Conservation (phyloP, 2,888 invertebrate genomes). For the Nebria salina region DNA sequence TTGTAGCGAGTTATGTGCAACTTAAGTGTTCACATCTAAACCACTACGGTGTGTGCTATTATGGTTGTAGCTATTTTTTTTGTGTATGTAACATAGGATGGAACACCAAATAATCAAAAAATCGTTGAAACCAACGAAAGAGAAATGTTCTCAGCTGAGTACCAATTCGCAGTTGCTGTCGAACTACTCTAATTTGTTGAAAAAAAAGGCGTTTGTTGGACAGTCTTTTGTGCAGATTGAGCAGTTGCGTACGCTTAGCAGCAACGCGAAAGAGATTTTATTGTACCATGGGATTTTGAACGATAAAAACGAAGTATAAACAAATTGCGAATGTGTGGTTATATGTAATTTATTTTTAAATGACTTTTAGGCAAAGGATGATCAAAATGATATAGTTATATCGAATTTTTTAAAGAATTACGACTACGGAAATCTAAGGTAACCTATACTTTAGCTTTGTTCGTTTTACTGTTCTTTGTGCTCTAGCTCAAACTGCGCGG, state of each 20-base stretch:
- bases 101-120: constrained; percentile 34
- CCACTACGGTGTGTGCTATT: constrained; percentile 19
- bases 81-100: constrained; percentile 28
- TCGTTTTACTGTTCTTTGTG: too few relatives aligned
- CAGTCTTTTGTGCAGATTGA: constrained; percentile 20
- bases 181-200: constrained; percentile 16
- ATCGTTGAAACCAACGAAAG: constrained; percentile 37
- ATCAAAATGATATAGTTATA: not conserved
- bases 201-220: constrained; percentile 19
- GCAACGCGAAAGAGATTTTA: constrained; percentile 27
- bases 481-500: too few relatives aligned
- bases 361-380: not conserved
- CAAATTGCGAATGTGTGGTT: not conserved
- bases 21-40: constrained; percentile 27
- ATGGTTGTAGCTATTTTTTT: constrained; percentile 17
- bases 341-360: not conserved
- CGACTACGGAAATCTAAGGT: not conserved
- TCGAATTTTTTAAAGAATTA: not conserved
- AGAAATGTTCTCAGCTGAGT: constrained; percentile 39
- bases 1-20: constrained; percentile 34
- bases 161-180: constrained; percentile 32
- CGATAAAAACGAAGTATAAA: constrained; percentile 34
- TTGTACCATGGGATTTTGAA: constrained; percentile 21
- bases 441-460: not conserved
- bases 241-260: constrained; percentile 5